Percentiles rank a stretch among this genome's conserved stretches.
phyloP scores from a whole-genome alignment of 2,113 vertebrate genomes.

The Thinocorus orbignyianus region DNA sequence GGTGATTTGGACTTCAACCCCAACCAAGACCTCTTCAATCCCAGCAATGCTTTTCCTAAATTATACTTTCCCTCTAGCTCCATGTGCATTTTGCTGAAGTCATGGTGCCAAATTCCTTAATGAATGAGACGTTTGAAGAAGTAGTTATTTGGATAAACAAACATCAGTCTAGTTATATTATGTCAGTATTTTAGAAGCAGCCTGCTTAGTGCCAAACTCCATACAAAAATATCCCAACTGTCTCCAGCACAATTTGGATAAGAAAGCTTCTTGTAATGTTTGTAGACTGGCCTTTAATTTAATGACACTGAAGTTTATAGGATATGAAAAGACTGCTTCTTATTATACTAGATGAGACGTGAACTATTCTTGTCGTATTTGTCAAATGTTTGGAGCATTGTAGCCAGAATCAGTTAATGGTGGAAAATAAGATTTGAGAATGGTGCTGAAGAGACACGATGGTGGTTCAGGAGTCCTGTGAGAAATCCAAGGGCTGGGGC shows the following conservation, averaged over 20 bases:
- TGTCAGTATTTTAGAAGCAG: not conserved
- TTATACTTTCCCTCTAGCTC: not conserved
- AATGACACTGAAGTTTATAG: constrained; percentile 15
- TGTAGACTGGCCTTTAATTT: not conserved
- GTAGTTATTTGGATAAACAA: not conserved
- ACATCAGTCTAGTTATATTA: not conserved
- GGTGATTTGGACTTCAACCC: not conserved
- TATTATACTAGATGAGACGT: not conserved
- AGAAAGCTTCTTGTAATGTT: not conserved
- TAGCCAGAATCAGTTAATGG: not conserved
- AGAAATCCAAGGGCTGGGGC: not conserved
- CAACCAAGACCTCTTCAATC: not conserved
- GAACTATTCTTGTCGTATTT: constrained; percentile 1
- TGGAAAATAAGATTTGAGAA: not conserved
- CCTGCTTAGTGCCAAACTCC: not conserved
- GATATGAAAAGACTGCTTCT: not conserved
- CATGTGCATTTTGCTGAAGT: not conserved
- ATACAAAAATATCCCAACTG: not conserved
- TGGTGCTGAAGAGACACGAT: not conserved
- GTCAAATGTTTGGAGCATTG: not conserved
- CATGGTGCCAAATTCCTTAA: not conserved
- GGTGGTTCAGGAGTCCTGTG: not conserved
- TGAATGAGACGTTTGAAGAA: not conserved
- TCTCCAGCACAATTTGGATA: not conserved
- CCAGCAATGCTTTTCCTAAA: not conserved